phyloP scores from a whole-genome alignment of 2,888 invertebrate species.

The Hypena proboscidalis region DNA sequence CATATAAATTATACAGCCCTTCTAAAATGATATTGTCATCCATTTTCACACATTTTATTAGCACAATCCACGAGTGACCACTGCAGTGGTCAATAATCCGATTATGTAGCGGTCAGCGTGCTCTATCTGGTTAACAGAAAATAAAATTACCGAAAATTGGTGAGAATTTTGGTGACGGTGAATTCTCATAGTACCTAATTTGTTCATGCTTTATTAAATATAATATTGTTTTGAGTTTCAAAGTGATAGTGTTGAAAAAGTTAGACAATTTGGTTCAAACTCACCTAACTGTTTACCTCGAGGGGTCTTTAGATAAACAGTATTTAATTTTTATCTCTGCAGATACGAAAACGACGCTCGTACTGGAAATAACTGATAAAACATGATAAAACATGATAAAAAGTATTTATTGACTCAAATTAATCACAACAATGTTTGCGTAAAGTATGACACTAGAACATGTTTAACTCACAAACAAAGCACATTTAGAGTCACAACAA shows the following conservation, averaged over 20 bases:
- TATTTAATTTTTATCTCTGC: too few relatives aligned
- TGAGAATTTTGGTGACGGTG: constrained; percentile 48
- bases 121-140: constrained; percentile 31
- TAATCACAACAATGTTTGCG: too few relatives aligned
- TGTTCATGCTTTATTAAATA: too few relatives aligned
- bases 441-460: too few relatives aligned
- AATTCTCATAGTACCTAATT: constrained; percentile 45
- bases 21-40: neutral
- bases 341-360: too few relatives aligned
- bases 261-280: too few relatives aligned
- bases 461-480: too few relatives aligned
- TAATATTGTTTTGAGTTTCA: too few relatives aligned
- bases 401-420: constrained; percentile 1
- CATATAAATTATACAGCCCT: neutral
- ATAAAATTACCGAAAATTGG: constrained; percentile 40
- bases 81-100: constrained; percentile 64
- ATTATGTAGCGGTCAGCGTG: constrained; percentile 51
- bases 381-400: neutral
- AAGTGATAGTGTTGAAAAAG: neutral
- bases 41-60: constrained; percentile 27
- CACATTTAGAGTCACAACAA: too few relatives aligned
- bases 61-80: constrained; percentile 20
- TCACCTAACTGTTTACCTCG: neutral
- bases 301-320: too few relatives aligned
- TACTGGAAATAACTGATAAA: neutral